Evolutionary conservation across 2,113 vertebrate species (phyloP), one percentile per base, ranked within the genome.

Genomic region (Willisornis vidua): DNA sequence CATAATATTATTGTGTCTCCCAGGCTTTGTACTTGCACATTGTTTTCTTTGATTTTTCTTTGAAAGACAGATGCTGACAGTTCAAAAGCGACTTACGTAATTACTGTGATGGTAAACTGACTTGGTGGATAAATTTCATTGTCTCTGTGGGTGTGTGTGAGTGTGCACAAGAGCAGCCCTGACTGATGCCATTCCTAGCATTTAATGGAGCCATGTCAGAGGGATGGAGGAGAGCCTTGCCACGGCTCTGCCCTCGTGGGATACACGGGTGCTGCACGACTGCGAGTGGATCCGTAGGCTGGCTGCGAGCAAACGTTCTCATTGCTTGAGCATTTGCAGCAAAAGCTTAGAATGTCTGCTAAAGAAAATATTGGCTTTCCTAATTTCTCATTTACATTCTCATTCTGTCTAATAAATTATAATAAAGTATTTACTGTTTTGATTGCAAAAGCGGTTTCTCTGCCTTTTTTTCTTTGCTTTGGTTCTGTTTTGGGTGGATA

Each of bases 371-470:
- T 37, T 96, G 90, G 93, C 85, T 85, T 96, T 94, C 79, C 57
- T 72, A 54, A 78, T 86, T 93, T 90, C 95, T 96, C 93, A 94
- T 95, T 97, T 97, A 92, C 90, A 96, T 94, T 90, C 73, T 75
- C 88, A 68, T 96, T 96, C 93, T 94, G 95, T 89, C 89, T 92
- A 93, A 92, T 96, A 95, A 95, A 96, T 96, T 72, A 92, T 90
- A 93, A 96, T 96, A 93, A 96, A 95, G 86, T 96, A 95, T 96
- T 96, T 96, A 88, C 94, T 96, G 88, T 96, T 96, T 91, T 93
- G 90, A 94, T 95, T 0, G 79, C 94, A 94, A 88, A 94, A 90
- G 85, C 79, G 9, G 58, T 89, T 97, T 96, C 87, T 92, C 92
- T 96, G 93, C 74, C 84, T 94, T 94, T 96, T 95, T 82, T 81